Evolutionary conservation across 2,797 vertebrate genomes (phyloP).

Genomic region (Catostomus latipinnis): DNA sequence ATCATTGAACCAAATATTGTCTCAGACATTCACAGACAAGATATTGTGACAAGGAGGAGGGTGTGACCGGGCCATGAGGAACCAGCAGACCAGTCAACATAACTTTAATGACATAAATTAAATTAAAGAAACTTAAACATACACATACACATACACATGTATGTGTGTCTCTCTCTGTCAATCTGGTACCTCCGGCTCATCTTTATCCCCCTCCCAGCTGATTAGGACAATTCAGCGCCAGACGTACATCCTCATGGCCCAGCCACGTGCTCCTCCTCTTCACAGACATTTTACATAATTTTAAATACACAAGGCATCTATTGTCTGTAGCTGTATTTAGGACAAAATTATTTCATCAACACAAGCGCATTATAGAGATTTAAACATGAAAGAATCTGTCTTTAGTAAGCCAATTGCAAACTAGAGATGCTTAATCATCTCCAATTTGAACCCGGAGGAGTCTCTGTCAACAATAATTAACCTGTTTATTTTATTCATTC

Average conservation of each 20-base stretch:
- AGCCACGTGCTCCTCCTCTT: too few relatives aligned
- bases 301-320: slow-evolving; percentile 3
- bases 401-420: slow-evolving; percentile 33
- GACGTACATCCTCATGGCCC: too few relatives aligned
- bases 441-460: background rate
- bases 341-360: slow-evolving; percentile 43
- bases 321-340: slow-evolving; percentile 33
- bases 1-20: background rate
- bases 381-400: slow-evolving; percentile 8
- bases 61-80: too few relatives aligned
- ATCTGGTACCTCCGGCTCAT: too few relatives aligned
- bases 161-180: too few relatives aligned
- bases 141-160: too few relatives aligned
- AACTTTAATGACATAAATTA: too few relatives aligned
- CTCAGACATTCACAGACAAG: background rate
- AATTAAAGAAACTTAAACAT: too few relatives aligned
- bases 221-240: too few relatives aligned
- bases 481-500: slow-evolving; percentile 19
- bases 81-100: too few relatives aligned
- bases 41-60: background rate
- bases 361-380: slow-evolving; percentile 1
- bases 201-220: too few relatives aligned
- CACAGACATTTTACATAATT: background rate
- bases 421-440: slow-evolving; percentile 23
- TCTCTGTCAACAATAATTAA: slow-evolving; percentile 12